phyloP scores from a whole-genome alignment of 1,140 invertebrate genomes.

The Sitobion miscanthi region DNA sequence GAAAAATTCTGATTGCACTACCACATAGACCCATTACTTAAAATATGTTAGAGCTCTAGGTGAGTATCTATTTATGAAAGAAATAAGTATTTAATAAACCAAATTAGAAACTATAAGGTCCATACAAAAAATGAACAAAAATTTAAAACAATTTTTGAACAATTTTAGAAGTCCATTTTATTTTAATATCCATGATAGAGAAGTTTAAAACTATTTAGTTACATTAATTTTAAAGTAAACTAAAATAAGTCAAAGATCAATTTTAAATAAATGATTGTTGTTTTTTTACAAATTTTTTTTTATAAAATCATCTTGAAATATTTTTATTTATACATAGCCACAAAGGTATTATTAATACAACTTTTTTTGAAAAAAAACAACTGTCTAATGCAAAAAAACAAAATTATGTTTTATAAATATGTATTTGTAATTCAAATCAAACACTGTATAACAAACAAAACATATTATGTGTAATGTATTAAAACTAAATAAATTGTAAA shows the following conservation, averaged over 20 bases:
- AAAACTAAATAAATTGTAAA: constrained; percentile 26
- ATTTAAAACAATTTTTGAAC: too few relatives aligned
- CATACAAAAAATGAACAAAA: too few relatives aligned
- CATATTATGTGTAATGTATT: not conserved
- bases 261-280: not conserved
- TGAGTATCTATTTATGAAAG: not conserved
- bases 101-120: not conserved
- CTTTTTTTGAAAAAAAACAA: not conserved
- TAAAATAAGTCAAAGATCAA: not conserved
- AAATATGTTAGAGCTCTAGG: too few relatives aligned
- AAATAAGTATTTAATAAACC: not conserved
- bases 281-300: not conserved
- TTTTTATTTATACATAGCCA: not conserved
- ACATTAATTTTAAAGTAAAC: not conserved
- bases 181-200: not conserved
- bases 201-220: not conserved
- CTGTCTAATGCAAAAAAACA: not conserved
- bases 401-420: not conserved
- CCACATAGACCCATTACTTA: too few relatives aligned
- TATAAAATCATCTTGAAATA: not conserved
- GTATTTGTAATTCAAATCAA: not conserved
- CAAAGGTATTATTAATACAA: not conserved
- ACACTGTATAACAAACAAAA: not conserved
- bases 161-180: not conserved
- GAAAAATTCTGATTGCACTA: too few relatives aligned